Conservation (phyloP, 1,140 invertebrate genomes). For the Coelopa frigida region DNA sequence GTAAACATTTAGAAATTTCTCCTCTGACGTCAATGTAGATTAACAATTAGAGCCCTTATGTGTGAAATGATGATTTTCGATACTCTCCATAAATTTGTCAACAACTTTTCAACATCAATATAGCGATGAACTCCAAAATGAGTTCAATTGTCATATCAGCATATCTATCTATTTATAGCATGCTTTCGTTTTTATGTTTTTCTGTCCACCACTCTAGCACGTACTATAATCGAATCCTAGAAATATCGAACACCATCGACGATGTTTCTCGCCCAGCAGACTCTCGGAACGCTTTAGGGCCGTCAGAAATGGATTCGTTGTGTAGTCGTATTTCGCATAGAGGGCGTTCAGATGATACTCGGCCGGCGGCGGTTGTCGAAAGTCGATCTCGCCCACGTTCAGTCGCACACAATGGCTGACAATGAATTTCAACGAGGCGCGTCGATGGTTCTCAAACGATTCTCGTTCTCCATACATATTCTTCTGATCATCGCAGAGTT, state of each 20-base stretch:
- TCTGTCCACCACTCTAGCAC: no score
- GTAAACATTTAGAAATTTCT: no score
- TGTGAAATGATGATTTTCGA: no score
- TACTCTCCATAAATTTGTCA: no score
- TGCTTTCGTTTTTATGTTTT: no score
- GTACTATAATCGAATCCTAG: constrained; percentile 28
- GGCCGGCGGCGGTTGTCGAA: constrained; percentile 12
- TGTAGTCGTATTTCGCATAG: constrained; percentile 27
- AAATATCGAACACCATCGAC: constrained; percentile 35
- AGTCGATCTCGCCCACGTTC: constrained; percentile 17
- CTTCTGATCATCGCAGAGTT: constrained; percentile 32
- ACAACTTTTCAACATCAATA: no score
- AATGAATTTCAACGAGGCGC: constrained; percentile 39
- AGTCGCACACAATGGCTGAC: constrained; percentile 35
- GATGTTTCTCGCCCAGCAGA: constrained; percentile 27
- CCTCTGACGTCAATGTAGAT: no score
- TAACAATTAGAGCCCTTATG: no score
- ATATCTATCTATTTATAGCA: not conserved
- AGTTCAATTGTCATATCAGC: not conserved
- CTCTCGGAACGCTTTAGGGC: constrained; percentile 29
- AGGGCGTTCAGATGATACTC: constrained; percentile 19
- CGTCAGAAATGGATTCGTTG: constrained; percentile 26
- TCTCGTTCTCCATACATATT: constrained; percentile 31
- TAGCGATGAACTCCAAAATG: constrained; percentile 12
- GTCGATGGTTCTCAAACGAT: constrained; percentile 41